Evolutionary conservation across 2,113 vertebrate species (phyloP).

Genomic region (Sebastes fasciatus): DNA sequence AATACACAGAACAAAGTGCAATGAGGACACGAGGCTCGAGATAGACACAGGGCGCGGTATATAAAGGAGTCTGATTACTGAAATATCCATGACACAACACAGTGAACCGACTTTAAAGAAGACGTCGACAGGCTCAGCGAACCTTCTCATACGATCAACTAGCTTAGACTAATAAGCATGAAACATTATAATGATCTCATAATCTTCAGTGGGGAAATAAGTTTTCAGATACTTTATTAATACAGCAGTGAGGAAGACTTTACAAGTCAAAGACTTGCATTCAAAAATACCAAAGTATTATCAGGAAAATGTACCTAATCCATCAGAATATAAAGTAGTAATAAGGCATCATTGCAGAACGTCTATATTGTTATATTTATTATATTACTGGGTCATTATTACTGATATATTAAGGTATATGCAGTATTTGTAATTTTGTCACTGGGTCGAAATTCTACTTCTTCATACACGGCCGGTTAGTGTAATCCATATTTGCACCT

Average conservation of each 20-base stretch:
- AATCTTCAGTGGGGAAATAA: neutral
- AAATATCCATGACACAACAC: constrained; percentile 19
- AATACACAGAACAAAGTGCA: constrained; percentile 43
- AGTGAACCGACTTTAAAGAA: constrained; percentile 5
- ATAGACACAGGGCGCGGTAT: neutral
- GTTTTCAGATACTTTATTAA: neutral
- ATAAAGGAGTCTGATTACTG: constrained; percentile 7
- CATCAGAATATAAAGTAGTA: neutral
- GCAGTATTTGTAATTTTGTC: neutral
- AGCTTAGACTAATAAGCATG: neutral
- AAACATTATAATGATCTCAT: neutral
- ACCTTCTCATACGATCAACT: neutral
- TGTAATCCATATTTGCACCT: neutral
- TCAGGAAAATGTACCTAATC: neutral
- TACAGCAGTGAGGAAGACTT: neutral
- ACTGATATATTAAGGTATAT: neutral
- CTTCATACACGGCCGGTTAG: neutral
- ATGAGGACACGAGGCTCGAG: constrained; percentile 29
- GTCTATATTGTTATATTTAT: neutral
- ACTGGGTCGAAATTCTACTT: neutral
- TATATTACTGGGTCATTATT: neutral
- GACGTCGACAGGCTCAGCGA: neutral
- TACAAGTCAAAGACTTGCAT: neutral
- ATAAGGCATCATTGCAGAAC: neutral
- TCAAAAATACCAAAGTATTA: no score